phyloP scores from a whole-genome alignment of 2,888 invertebrate genomes.

The Peribatodes rhomboidaria region DNA sequence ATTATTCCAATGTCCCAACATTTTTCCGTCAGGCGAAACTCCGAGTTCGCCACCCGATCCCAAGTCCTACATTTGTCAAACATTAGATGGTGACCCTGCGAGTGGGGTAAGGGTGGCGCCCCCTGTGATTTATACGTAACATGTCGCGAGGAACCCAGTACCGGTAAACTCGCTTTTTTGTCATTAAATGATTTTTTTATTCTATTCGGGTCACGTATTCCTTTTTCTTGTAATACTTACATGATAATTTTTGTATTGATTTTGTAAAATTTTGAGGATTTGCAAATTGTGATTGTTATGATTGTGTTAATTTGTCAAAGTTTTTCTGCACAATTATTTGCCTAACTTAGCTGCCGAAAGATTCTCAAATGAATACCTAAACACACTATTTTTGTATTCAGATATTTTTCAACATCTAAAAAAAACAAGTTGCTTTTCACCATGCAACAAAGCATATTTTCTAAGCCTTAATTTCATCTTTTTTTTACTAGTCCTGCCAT shows the following conservation, averaged over 20 bases:
- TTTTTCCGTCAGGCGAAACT: background rate
- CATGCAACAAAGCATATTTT: background rate
- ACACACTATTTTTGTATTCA: background rate
- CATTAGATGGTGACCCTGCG: constrained; percentile 34
- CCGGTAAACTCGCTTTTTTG: constrained; percentile 79
- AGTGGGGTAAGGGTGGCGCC: constrained; percentile 67
- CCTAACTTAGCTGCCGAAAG: no score
- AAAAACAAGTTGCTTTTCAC: background rate
- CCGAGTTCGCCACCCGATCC: constrained; percentile 18
- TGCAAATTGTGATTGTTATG: no score
- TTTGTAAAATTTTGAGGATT: constrained; percentile 11
- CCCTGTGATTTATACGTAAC: constrained; percentile 85
- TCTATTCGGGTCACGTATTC: constrained; percentile 57
- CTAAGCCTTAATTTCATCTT: background rate
- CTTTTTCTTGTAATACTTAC: constrained; percentile 31
- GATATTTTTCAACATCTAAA: background rate
- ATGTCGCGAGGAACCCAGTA: constrained; percentile 80
- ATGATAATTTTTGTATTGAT: constrained; percentile 24
- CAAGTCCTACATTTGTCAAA: constrained; percentile 30
- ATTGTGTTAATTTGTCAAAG: no score
- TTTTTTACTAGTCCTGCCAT: constrained; percentile 17
- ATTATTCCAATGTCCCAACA: constrained; percentile 8
- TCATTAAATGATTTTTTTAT: constrained; percentile 84
- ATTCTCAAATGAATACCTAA: no score
- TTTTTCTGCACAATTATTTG: no score